Evolutionary conservation across 2,113 vertebrate genomes (phyloP).

Genomic region (Chaetodon auriga): DNA sequence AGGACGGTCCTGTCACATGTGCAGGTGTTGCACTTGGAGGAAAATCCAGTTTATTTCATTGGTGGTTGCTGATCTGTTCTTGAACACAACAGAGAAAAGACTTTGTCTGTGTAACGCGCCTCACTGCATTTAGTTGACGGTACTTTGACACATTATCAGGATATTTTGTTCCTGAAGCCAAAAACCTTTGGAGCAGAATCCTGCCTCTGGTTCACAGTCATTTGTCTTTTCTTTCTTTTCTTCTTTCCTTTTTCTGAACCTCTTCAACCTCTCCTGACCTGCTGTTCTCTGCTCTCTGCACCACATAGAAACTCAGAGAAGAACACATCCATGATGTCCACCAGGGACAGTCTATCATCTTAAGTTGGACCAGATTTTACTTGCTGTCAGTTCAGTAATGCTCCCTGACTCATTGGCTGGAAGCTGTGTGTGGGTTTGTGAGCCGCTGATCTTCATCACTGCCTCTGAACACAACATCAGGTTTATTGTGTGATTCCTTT

Average conservation of each 20-base stretch:
- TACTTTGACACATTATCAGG: too few relatives aligned
- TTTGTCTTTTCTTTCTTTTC: too few relatives aligned
- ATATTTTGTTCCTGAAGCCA: too few relatives aligned
- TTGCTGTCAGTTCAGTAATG: not conserved
- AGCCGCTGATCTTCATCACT: constrained; percentile 6
- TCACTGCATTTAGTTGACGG: not conserved
- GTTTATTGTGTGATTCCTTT: not conserved
- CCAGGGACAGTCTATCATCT: not conserved
- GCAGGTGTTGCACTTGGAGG: too few relatives aligned
- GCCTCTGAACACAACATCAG: constrained; percentile 8
- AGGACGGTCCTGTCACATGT: too few relatives aligned
- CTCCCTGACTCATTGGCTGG: not conserved
- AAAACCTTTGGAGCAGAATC: too few relatives aligned
- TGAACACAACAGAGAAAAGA: too few relatives aligned
- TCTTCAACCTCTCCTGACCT: not conserved
- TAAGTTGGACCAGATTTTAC: not conserved
- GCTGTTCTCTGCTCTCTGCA: not conserved
- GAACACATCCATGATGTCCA: not conserved
- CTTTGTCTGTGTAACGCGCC: not conserved
- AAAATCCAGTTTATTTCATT: too few relatives aligned
- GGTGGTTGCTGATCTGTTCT: too few relatives aligned
- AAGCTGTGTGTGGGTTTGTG: not conserved
- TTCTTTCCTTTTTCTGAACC: too few relatives aligned
- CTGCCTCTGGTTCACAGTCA: too few relatives aligned
- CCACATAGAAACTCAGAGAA: not conserved